phyloP scores from a whole-genome alignment of 2,113 vertebrate species.

The Sylvia atricapilla region DNA sequence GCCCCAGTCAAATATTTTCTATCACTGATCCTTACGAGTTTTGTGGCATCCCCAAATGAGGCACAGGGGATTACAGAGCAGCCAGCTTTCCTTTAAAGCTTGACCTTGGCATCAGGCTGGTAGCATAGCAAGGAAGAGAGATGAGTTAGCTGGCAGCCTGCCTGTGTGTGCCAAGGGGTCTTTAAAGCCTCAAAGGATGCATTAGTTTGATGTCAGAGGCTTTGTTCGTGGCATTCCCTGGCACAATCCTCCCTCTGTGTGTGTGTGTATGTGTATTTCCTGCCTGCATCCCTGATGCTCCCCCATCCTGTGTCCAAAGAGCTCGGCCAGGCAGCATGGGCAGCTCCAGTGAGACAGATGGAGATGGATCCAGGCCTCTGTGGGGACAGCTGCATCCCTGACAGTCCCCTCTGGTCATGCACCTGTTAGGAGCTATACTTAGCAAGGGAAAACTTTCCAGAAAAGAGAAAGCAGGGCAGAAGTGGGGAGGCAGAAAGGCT shows the following conservation, averaged over 20 bases:
- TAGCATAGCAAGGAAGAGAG: constrained; percentile 6
- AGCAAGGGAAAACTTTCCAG: constrained; percentile 58
- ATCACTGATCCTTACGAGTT: not conserved
- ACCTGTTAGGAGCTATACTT: constrained; percentile 76
- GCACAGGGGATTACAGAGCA: constrained; percentile 12
- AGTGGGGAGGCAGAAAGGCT: not conserved
- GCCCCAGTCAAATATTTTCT: not conserved
- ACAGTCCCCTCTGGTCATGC: constrained; percentile 45
- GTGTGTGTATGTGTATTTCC: not conserved
- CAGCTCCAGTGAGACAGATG: constrained; percentile 49
- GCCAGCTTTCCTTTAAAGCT: constrained; percentile 25
- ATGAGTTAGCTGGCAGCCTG: constrained; percentile 47
- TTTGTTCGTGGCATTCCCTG: not conserved
- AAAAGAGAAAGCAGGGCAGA: constrained; percentile 27
- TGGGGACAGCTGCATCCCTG: constrained; percentile 65
- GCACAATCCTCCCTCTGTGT: not conserved
- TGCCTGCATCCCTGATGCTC: not conserved
- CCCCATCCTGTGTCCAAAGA: not conserved
- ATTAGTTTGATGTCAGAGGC: constrained; percentile 38
- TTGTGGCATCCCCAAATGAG: constrained; percentile 27
- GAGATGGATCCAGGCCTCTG: constrained; percentile 47
- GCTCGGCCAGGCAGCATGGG: not conserved
- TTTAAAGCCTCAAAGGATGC: constrained; percentile 38
- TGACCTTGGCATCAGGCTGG: constrained; percentile 53
- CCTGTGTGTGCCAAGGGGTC: not conserved